phyloP scores from a whole-genome alignment of 2,113 vertebrate species.

The Ciconia stormi region DNA sequence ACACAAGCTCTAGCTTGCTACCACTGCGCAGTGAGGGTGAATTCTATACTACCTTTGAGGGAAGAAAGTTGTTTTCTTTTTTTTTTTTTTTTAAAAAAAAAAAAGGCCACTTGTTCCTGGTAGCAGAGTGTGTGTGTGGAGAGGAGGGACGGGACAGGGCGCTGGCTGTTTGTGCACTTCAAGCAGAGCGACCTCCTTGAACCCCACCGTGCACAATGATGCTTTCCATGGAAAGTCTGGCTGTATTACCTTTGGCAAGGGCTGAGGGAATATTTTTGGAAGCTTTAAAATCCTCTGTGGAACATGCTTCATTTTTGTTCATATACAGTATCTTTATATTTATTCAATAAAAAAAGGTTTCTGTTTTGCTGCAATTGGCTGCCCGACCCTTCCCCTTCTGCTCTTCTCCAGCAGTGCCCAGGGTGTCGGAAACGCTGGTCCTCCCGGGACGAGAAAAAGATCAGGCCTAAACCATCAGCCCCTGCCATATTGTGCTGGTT shows the following conservation, averaged over 20 bases:
- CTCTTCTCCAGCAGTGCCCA: not conserved
- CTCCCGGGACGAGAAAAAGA: not conserved
- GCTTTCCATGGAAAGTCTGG: conserved; percentile 58
- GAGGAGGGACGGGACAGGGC: not conserved
- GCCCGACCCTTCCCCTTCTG: conserved; percentile 15
- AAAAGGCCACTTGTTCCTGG: not conserved
- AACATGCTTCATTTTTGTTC: conserved; percentile 49
- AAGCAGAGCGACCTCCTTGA: conserved; percentile 51
- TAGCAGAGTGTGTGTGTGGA: not conserved
- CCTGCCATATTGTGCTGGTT: conserved; percentile 42
- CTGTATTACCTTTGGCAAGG: conserved; percentile 62
- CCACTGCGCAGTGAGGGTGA: not conserved
- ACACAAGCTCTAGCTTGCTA: not conserved
- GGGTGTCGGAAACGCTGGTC: not conserved
- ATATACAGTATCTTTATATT: conserved; percentile 55
- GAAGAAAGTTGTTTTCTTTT: not conserved
- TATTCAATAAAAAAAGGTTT: conserved; percentile 36
- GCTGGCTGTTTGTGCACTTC: conserved; percentile 64
- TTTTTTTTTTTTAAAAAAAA: not conserved
- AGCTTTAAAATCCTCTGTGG: conserved; percentile 60
- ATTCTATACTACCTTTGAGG: conserved; percentile 48
- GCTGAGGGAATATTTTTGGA: conserved; percentile 63
- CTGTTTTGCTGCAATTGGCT: conserved; percentile 32
- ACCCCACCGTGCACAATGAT: conserved; percentile 37
- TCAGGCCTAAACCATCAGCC: conserved; percentile 30